These are phyloP conservation scores for Drosophila punjabiensis DNA, from an alignment of 1,140 invertebrate species.

Conservation along the genomic window DNA sequence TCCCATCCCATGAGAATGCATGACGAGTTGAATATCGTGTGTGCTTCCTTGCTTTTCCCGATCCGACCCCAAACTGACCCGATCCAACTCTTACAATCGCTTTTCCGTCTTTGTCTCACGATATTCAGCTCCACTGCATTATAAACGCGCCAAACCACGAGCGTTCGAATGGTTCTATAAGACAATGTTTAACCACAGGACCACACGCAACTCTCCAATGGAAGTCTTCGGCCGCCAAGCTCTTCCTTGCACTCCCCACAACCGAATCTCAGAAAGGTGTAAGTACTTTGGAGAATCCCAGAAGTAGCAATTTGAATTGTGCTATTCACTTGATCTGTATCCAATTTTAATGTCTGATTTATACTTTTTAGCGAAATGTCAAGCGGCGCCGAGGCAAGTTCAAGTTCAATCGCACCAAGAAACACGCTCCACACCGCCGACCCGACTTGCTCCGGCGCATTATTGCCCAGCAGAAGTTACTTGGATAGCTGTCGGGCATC, in stretches of 20 bases:
- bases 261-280: constrained; percentile 79
- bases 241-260: constrained; percentile 85
- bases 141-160: constrained; percentile 85
- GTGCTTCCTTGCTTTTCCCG: constrained; percentile 38
- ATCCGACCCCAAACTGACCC: constrained; percentile 13
- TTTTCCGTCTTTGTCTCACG: constrained; percentile 77
- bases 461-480: constrained; percentile 87
- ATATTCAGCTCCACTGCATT: constrained; percentile 85
- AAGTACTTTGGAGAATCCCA: constrained; percentile 36
- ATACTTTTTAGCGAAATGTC: constrained; percentile 69
- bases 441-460: constrained; percentile 84
- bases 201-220: constrained; percentile 79
- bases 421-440: constrained; percentile 88
- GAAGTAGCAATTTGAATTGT: neutral
- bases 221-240: constrained; percentile 83
- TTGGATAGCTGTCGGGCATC: constrained; percentile 88
- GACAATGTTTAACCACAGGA: constrained; percentile 86
- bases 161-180: constrained; percentile 85
- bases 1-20: constrained; percentile 60
- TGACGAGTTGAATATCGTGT: constrained; percentile 83
- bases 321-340: neutral
- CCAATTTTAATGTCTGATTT: neutral
- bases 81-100: constrained; percentile 49
- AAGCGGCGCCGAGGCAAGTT: constrained; percentile 91
- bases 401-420: constrained; percentile 92